Percentiles rank a stretch among this genome's conserved stretches.
Evolutionary conservation across 1,140 invertebrate species (phyloP).

Genomic region (Lepidurus apus): DNA sequence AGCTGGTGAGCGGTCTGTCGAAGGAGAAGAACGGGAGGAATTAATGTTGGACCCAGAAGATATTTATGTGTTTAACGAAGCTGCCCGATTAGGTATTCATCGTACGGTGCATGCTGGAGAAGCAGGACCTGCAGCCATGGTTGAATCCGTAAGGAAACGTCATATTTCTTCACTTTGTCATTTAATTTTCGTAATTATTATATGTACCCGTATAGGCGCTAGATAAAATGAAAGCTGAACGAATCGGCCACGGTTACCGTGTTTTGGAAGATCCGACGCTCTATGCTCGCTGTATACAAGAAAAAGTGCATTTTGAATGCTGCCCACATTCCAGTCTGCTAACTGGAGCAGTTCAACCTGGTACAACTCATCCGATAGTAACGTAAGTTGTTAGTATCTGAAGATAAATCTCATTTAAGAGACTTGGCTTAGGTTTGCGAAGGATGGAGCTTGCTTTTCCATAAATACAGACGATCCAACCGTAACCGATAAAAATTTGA

Average conservation of each 20-base stretch:
- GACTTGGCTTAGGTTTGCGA: slow-evolving; percentile 49
- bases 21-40: slow-evolving; percentile 21
- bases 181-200: not conserved
- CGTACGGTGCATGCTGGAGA: slow-evolving; percentile 59
- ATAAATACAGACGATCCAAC: slow-evolving; percentile 58
- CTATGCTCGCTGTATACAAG: slow-evolving; percentile 46
- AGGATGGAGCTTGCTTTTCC: slow-evolving; percentile 56
- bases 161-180: not conserved
- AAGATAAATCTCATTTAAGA: slow-evolving; percentile 8
- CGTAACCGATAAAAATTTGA: slow-evolving; percentile 49
- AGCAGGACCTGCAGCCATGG: slow-evolving; percentile 46
- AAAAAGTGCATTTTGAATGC: slow-evolving; percentile 51
- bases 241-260: slow-evolving; percentile 59
- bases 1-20: slow-evolving; percentile 36
- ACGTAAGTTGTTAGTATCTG: slow-evolving; percentile 37
- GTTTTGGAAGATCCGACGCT: slow-evolving; percentile 48
- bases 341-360: slow-evolving; percentile 49
- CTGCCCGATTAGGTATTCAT: slow-evolving; percentile 48
- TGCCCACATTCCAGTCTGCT: slow-evolving; percentile 56
- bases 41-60: slow-evolving; percentile 38
- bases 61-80: slow-evolving; percentile 44
- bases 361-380: slow-evolving; percentile 44
- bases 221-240: slow-evolving; percentile 49
- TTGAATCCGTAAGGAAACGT: slow-evolving; percentile 43
- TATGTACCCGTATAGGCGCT: slow-evolving; percentile 46